Conservation (phyloP, 30 jellyfish, hydroid and myxozoan genomes). For the Nemopilema nomurai region DNA sequence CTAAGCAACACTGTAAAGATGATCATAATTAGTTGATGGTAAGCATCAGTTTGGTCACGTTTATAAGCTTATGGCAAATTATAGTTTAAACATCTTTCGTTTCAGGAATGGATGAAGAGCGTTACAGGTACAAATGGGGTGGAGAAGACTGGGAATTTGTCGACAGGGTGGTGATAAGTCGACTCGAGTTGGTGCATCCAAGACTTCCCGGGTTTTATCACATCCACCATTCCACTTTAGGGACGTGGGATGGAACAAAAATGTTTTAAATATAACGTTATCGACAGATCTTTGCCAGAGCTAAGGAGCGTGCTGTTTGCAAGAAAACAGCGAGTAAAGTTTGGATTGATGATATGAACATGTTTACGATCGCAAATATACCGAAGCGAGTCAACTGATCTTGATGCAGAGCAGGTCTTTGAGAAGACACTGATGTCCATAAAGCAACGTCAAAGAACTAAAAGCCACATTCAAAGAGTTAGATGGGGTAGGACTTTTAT, state of each 20-base stretch:
- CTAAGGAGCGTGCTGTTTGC: no score
- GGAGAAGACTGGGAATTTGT: conserved; percentile 99
- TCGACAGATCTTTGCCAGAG: no score
- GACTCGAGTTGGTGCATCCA: conserved; percentile 80
- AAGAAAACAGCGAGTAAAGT: no score
- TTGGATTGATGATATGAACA: no score
- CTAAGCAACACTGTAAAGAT: no score
- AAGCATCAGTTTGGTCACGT: background rate
- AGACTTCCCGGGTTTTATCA: conserved; percentile 91
- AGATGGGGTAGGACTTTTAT: no score
- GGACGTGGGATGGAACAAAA: conserved; percentile 97
- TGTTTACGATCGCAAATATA: no score
- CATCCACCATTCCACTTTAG: conserved; percentile 79
- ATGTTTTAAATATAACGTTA: background rate
- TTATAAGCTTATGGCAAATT: background rate
- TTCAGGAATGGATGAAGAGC: conserved; percentile 87
- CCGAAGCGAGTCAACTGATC: no score
- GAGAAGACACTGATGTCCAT: no score
- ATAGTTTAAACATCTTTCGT: background rate
- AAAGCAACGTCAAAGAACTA: no score
- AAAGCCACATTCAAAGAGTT: no score
- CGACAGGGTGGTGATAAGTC: conserved; percentile 68
- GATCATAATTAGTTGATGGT: background rate
- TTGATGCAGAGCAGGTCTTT: no score
- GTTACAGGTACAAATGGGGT: conserved; percentile 88